These are phyloP conservation scores for Heliangelus exortis DNA, from an alignment of 2,797 vertebrate species.

Conservation along the genomic window DNA sequence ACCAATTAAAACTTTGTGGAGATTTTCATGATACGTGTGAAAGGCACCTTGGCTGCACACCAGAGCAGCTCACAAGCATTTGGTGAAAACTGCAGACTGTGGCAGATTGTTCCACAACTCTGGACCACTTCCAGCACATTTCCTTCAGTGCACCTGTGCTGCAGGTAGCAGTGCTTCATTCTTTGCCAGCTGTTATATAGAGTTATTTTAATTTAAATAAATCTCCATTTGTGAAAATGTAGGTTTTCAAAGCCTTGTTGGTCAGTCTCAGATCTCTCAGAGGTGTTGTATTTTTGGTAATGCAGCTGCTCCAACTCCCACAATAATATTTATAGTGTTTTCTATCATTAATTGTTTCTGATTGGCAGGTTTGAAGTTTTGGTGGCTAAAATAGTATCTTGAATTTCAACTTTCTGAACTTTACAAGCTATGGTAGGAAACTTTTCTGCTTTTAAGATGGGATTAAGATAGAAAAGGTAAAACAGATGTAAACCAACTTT, in stretches of 20 bases:
- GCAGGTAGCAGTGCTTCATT: neutral
- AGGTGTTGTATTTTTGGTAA: neutral
- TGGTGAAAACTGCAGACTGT: neutral
- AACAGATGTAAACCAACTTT: neutral
- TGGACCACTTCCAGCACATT: neutral
- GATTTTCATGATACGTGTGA: neutral
- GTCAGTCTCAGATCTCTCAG: neutral
- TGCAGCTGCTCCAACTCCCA: neutral
- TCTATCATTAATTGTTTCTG: neutral
- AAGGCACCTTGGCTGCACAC: constrained; percentile 15
- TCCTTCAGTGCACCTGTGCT: neutral
- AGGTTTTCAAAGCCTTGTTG: neutral
- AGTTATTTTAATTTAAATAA: neutral
- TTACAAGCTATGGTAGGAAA: neutral
- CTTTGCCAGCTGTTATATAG: neutral
- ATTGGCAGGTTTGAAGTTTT: neutral
- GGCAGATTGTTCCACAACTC: neutral
- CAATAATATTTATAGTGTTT: neutral
- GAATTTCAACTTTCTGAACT: neutral
- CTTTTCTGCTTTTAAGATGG: neutral
- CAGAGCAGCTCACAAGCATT: neutral
- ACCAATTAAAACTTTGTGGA: neutral
- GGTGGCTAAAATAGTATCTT: neutral
- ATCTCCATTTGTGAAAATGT: neutral
- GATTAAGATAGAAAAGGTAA: neutral